Base-by-base conservation (phyloP, 2,888 invertebrate species). In the Drosophila stalkeri region DNA sequence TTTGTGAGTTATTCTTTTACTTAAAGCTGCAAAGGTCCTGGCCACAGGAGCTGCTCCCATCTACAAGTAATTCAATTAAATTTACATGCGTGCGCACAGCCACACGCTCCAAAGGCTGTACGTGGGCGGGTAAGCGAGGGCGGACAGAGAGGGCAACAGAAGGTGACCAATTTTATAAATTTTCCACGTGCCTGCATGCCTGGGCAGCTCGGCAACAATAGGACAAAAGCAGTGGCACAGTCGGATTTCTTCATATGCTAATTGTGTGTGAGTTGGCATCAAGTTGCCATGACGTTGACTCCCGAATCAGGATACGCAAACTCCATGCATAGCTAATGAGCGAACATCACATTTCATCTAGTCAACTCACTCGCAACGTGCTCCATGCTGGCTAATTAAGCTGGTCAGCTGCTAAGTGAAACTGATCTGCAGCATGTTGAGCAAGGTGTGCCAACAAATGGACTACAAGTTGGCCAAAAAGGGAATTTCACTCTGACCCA, bases 291-390 rank as follows among this genome's bases (percentile, higher is more conserved):
- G 84, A 14, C 68, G 31, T 56, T 72, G 81, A n/a, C 55, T 49
- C 59, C 59, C 37, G 52, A 33, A 54, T 27, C 39, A 23, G 47
- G 41, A n/a, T 23, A 4, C 46, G 33, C 23, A 72, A 85, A 87
- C 80, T 77, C 85, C 86, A 85, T 85, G 84, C 84, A 85, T 85
- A 85, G 57, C 59, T 85, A 85, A 85, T 87, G 90, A 89, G 66
- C 39, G 33, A 20, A 5, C 27, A 44, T 11, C 33, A 11, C 33
- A 11, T 5, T 14, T 18, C 31, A 8, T 39, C 37, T 20, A 8
- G n/a, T 12, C n/a, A 11, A 20, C 37, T 16, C 20, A n/a, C 37
- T 54, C 23, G 6, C 16, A 14, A 2, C 18, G 6, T 16, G 35
- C 7, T 44, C 18, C 46, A n/a, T 35, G 33, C 20, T 27, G 56